These are phyloP conservation scores for Bergia sp. DNA, from an alignment of 92 coral and sea anemone genomes.

Conservation along the genomic window DNA sequence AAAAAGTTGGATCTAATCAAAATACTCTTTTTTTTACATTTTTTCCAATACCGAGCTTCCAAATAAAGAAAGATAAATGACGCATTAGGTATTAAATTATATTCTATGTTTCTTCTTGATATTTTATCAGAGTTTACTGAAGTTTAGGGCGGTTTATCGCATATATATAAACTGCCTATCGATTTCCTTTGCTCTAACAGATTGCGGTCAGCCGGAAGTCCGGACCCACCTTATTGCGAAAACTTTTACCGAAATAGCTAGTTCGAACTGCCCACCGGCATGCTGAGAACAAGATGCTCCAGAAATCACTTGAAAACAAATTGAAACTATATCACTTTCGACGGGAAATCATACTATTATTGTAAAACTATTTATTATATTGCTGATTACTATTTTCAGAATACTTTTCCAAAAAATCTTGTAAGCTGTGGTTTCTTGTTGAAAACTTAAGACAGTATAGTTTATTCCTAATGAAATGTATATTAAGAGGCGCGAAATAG, in stretches of 20 bases:
- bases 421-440: background rate
- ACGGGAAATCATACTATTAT: background rate
- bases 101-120: background rate
- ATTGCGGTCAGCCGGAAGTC: conserved; percentile 42
- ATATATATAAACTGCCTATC: conserved; percentile 27
- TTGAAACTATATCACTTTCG: conserved; percentile 4
- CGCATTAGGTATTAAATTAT: background rate
- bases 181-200: conserved; percentile 29
- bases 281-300: background rate
- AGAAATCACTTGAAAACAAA: conserved; percentile 11
- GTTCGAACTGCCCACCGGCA: conserved; percentile 6
- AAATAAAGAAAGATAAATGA: background rate
- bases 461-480: background rate
- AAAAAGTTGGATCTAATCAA: no score
- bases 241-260: conserved; percentile 19
- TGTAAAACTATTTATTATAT: background rate
- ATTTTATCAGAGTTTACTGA: conserved; percentile 2
- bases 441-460: background rate
- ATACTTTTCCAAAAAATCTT: background rate
- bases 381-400: background rate
- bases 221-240: conserved; percentile 2
- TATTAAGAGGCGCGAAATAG: conserved; percentile 27
- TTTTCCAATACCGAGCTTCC: background rate
- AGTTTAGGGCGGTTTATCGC: conserved; percentile 24
- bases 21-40: background rate